phyloP scores from a whole-genome alignment of 2,113 vertebrate genomes.

The Cichladusa arquata region DNA sequence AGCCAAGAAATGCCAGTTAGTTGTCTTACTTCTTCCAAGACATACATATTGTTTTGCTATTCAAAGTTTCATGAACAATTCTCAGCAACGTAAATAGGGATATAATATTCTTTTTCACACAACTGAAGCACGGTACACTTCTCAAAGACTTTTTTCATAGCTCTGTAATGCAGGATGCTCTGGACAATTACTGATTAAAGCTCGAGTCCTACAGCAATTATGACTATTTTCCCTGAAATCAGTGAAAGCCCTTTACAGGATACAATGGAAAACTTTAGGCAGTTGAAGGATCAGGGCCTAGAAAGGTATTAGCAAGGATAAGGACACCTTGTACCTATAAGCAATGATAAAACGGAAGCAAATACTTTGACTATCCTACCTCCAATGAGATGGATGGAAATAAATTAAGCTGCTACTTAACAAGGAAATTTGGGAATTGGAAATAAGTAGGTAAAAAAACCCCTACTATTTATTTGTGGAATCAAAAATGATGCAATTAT shows the following conservation, averaged over 20 bases:
- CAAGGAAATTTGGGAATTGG: background rate
- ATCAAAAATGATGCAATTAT: background rate
- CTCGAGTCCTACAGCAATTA: background rate
- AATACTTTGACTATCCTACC: background rate
- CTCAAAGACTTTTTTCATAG: background rate
- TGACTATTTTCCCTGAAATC: background rate
- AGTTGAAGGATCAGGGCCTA: background rate
- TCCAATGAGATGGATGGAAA: background rate
- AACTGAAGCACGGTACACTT: fast-evolving
- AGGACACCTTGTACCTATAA: background rate
- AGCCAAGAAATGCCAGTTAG: background rate
- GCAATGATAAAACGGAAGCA: background rate
- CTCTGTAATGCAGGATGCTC: background rate
- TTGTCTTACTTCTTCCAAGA: background rate
- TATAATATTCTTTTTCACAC: background rate
- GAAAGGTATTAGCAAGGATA: background rate
- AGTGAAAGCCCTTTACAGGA: background rate
- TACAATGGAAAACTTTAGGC: background rate
- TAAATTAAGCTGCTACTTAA: background rate
- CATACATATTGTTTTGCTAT: background rate
- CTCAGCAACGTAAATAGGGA: background rate
- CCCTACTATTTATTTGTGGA: background rate
- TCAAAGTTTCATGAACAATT: background rate
- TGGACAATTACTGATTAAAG: background rate
- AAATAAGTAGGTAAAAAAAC: background rate